Evolutionary conservation across 2,797 vertebrate species (phyloP).

Genomic region (Nasua narica): DNA sequence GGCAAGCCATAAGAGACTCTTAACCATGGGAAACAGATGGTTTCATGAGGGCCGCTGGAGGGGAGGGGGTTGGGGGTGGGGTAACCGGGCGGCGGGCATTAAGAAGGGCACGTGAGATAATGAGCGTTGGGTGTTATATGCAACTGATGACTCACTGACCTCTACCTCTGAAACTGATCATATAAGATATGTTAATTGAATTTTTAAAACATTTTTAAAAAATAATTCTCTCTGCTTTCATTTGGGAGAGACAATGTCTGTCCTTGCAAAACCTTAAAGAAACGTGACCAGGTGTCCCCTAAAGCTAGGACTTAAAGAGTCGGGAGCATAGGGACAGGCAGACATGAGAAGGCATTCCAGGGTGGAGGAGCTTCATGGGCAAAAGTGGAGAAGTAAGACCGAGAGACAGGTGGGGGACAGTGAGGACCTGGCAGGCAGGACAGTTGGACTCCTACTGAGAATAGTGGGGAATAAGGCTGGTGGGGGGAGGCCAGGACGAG

Average conservation of each 20-base stretch:
- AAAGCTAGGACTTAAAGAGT: neutral
- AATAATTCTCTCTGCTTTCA: neutral
- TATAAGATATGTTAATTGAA: neutral
- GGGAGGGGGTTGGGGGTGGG: neutral
- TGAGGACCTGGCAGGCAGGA: neutral
- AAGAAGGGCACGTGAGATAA: neutral
- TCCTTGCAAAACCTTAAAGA: neutral
- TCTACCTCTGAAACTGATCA: neutral
- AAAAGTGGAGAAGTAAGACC: neutral
- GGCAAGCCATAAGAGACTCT: no score
- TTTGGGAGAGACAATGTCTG: neutral
- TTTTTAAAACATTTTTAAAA: no score
- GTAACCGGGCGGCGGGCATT: neutral
- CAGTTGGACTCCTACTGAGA: neutral
- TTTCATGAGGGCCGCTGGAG: neutral
- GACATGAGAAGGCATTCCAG: rapidly evolving
- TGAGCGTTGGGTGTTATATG: neutral
- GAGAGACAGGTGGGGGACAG: neutral
- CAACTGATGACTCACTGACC: neutral
- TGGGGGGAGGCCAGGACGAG: neutral
- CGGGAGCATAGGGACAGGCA: neutral
- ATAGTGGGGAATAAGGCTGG: neutral
- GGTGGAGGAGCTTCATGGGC: neutral
- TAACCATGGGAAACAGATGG: no score
- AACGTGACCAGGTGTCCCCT: neutral